Conservation (phyloP, 2,113 vertebrate genomes). For the Poeciliopsis turrubarensis region DNA sequence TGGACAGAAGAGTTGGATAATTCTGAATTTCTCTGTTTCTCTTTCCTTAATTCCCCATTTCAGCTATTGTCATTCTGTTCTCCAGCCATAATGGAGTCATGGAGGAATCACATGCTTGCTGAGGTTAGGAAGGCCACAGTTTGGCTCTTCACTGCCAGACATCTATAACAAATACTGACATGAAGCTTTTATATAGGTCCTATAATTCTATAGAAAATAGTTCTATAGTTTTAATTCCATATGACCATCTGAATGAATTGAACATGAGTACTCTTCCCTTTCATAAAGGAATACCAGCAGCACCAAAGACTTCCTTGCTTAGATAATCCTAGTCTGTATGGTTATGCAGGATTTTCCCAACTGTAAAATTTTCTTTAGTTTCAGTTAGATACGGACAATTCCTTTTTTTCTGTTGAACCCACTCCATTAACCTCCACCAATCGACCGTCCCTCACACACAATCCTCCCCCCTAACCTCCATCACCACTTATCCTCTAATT, state of each 20-base stretch:
- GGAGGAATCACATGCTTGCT: not conserved
- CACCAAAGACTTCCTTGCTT: not conserved
- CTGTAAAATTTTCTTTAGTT: too few species aligned
- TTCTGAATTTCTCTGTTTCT: not conserved
- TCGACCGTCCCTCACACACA: constrained; percentile 72
- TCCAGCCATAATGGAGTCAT: not conserved
- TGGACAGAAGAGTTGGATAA: constrained; percentile 8
- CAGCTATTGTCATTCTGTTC: constrained; percentile 1
- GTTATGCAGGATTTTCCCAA: not conserved
- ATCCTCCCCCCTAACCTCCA: constrained; percentile 70
- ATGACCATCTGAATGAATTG: not conserved
- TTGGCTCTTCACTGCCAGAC: not conserved
- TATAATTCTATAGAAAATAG: too few species aligned
- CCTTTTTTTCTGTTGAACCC: constrained; percentile 12
- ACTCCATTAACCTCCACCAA: constrained; percentile 57
- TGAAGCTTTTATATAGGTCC: not conserved
- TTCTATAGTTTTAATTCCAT: not conserved
- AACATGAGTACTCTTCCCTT: not conserved
- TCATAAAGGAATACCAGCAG: not conserved
- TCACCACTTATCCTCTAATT: constrained; percentile 55
- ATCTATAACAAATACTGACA: constrained; percentile 5
- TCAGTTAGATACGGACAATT: not conserved
- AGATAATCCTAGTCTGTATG: not conserved
- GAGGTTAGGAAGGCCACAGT: not conserved
- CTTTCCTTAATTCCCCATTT: not conserved